These are phyloP conservation scores for sheep (Ovis aries) DNA, from an alignment of 2,113 vertebrate genomes.

Conservation along the genomic window ARS-UI_Ramb_v3.0 NC_056069.1:46970001-46970500, in stretches of 20 bases:
- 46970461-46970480: background rate
- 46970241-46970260: background rate
- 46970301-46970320: background rate
- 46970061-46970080: background rate
- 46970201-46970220: background rate
- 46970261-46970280: background rate
- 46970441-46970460: background rate
- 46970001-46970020: background rate
- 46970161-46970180: background rate
- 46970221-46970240: background rate
- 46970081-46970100: background rate
- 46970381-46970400: background rate
- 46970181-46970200: background rate
- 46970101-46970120: background rate
- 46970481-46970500: background rate
- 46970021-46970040: background rate
- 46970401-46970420: background rate
- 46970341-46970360: background rate
- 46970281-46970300: background rate
- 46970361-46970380: background rate
- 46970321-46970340: background rate
- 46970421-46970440: background rate
- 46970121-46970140: background rate
- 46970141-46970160: background rate
- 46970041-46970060: background rate